Evolutionary conservation across 2,113 vertebrate genomes (phyloP).

Genomic region (Coptodon rendalli): DNA sequence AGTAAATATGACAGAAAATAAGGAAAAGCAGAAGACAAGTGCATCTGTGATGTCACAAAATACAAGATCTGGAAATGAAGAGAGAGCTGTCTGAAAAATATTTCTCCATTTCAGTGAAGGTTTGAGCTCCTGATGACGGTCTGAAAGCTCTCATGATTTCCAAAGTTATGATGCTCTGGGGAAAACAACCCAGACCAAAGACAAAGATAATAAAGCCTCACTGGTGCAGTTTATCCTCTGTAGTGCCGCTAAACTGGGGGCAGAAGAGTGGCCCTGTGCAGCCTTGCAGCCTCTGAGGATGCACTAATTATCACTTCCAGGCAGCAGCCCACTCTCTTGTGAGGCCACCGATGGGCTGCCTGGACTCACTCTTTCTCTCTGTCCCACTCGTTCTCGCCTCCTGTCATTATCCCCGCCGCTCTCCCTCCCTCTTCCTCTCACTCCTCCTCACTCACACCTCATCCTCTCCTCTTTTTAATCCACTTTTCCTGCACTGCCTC

Average conservation of each 20-base stretch:
- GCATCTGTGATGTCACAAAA: background rate
- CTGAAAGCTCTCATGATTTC: background rate
- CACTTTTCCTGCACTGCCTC: background rate
- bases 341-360: background rate
- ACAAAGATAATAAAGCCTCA: background rate
- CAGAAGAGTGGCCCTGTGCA: background rate
- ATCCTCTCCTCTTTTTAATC: background rate
- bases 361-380: background rate
- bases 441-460: background rate
- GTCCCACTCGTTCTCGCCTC: background rate
- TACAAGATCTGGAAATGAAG: background rate
- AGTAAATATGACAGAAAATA: background rate
- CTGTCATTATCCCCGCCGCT: background rate
- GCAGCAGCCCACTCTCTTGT: background rate
- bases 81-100: background rate
- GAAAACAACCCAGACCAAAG: background rate
- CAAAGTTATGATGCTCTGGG: background rate
- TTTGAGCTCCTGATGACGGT: background rate
- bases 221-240: background rate
- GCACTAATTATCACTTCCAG: slow-evolving; percentile 34
- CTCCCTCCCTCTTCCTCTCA: background rate
- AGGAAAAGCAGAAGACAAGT: background rate
- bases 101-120: background rate
- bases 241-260: background rate
- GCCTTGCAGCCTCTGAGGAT: slow-evolving; percentile 1